phyloP scores from a whole-genome alignment of 2,113 vertebrate genomes.

The Isurus oxyrinchus region DNA sequence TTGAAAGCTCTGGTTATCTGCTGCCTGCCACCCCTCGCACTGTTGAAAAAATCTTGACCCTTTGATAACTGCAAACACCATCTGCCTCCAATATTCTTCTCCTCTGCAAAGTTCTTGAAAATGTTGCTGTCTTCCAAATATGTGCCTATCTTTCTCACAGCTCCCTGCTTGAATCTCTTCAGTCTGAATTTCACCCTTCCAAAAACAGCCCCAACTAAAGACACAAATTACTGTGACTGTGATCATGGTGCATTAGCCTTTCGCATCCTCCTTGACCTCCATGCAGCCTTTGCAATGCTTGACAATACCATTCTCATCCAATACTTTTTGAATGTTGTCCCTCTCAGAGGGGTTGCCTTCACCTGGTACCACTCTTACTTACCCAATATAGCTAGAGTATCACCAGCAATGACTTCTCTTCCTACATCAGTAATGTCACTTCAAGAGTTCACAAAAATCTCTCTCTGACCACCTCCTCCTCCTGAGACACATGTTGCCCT shows the following conservation, averaged over 20 bases:
- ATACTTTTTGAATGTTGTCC: neutral
- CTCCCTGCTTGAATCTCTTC: neutral
- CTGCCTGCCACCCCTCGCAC: too few species aligned
- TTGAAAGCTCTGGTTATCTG: too few species aligned
- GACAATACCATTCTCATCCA: neutral
- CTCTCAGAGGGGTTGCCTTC: neutral
- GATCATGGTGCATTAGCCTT: too few species aligned
- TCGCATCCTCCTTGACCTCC: too few species aligned
- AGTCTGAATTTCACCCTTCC: neutral
- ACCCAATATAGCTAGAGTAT: neutral
- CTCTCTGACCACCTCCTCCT: neutral
- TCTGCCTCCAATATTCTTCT: too few species aligned
- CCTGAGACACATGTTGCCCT: neutral
- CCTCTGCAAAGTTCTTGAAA: too few species aligned
- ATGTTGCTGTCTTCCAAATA: neutral
- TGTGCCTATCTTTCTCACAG: neutral
- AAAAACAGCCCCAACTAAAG: too few species aligned
- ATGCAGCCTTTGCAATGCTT: too few species aligned
- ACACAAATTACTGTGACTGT: too few species aligned
- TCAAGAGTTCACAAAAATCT: neutral
- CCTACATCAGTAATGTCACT: neutral
- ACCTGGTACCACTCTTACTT: neutral
- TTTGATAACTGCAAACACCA: neutral
- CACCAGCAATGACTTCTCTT: neutral
- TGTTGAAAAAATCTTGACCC: too few species aligned